Evolutionary conservation across 2,888 invertebrate species (phyloP), one percentile per base, ranked within the genome.

Genomic region (Maniola hyperantus): DNA sequence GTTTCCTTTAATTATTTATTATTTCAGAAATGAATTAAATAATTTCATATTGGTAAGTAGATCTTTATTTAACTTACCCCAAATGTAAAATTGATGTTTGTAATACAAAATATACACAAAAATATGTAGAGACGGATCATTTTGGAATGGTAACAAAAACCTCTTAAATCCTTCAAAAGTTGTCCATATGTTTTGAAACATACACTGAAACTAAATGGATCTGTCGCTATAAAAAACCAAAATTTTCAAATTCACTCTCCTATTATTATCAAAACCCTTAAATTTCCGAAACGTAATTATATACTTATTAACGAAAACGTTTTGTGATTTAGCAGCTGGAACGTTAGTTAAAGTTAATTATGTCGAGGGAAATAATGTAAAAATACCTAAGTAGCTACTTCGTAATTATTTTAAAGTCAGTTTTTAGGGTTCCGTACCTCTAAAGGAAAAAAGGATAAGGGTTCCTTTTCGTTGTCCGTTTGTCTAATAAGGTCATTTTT

Each of bases 41-140:
- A n/a, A n/a, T n/a, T n/a, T n/a, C n/a, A n/a, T n/a, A n/a, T 26
- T 26, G 1, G 26, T 26, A 26, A 26, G 1, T 26, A 26, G 26
- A 26, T 39, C 8, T 11, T 39, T 39, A 11, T 39, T 34, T 7
- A 15, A 64, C 68, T 61, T 54, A 68, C 68, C 66, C 66, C 62
- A 18, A 13, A 20, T 7, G 57, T 20, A 18, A 42, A 13, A 18
- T 57, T 6, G 20, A 42, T 42, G 42, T 39, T 57, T 11, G 7
- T 42, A 6, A 57, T 20, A 42, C 18, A 42, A 20, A 57, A 57
- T 39, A 57, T 6, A 42, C 57, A 57, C 18, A 57, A 42, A 42
- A 39, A 13, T 20, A 42, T 6, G 34, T 5, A 15, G 6, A 20
- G 11, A 7, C 20, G 57, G 11, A 18, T 26, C 57, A 57, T 57